Conservation (phyloP, 2,888 invertebrate species). For the Allolobophora icterica region DNA sequence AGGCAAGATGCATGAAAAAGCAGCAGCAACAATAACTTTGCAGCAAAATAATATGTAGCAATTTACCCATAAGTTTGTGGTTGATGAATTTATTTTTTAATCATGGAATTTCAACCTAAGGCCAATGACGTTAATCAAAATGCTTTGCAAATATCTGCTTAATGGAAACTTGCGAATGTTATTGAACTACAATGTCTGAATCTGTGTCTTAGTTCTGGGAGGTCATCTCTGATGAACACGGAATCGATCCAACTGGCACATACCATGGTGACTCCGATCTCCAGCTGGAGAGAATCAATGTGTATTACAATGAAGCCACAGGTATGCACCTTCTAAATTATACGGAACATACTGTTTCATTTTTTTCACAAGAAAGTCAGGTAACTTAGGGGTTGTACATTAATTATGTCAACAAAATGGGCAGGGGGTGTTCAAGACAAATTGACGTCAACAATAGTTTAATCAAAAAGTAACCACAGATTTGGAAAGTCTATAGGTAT, state of each 20-base stretch:
- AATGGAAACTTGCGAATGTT: not conserved
- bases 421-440: no score
- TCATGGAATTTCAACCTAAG: not conserved
- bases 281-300: conserved; percentile 69
- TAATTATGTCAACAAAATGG: no score
- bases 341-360: not conserved
- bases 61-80: not conserved
- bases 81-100: not conserved
- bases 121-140: no score
- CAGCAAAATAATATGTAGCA: not conserved
- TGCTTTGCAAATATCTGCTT: not conserved
- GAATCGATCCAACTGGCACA: conserved; percentile 58
- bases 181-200: not conserved
- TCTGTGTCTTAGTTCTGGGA: conserved; percentile 53
- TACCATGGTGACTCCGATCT: conserved; percentile 55
- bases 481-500: no score
- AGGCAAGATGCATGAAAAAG: no score
- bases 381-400: not conserved
- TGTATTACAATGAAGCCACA: conserved; percentile 88
- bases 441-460: no score
- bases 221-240: conserved; percentile 63
- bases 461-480: no score
- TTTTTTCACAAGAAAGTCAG: not conserved
- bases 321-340: conserved; percentile 36
- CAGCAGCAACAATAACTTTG: not conserved